phyloP scores from a whole-genome alignment of 2,888 invertebrate genomes.

The Brachylomia viminalis region DNA sequence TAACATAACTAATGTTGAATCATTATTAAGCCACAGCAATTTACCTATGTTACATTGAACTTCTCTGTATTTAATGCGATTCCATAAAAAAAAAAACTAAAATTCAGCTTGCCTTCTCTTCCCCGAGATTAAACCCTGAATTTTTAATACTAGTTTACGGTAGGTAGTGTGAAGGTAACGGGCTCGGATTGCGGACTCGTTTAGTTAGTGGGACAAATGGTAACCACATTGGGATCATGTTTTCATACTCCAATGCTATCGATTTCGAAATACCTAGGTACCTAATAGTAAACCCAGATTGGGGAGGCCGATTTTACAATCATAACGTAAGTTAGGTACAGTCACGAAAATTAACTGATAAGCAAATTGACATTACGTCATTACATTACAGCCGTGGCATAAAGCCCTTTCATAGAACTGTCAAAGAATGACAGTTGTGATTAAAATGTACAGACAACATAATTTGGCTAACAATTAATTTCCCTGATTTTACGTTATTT shows the following conservation, averaged over 20 bases:
- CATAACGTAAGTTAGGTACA: neutral
- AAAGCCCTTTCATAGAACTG: neutral
- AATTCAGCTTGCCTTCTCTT: slow-evolving; percentile 25
- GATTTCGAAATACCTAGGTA: neutral
- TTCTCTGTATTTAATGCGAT: slow-evolving; percentile 22
- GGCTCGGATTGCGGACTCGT: slow-evolving; percentile 43
- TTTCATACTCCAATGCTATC: slow-evolving; percentile 17
- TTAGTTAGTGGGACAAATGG: slow-evolving; percentile 33
- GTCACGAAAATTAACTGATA: neutral
- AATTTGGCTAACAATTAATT: neutral
- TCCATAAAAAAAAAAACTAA: slow-evolving; percentile 41
- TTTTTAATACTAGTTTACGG: slow-evolving; percentile 57
- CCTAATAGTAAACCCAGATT: no score
- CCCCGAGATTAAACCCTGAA: slow-evolving; percentile 55
- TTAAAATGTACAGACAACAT: neutral
- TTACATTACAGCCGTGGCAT: no score
- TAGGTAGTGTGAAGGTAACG: slow-evolving; percentile 35
- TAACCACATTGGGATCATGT: slow-evolving; percentile 34
- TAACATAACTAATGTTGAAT: neutral
- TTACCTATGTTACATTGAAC: neutral
- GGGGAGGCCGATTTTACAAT: neutral
- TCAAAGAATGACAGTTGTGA: neutral
- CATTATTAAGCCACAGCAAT: neutral
- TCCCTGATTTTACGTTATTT: neutral
- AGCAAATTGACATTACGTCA: neutral